Percentiles rank a stretch among this genome's conserved stretches.
These are phyloP conservation scores for Hemibagrus wyckioides DNA, from an alignment of 2,113 vertebrate species.

Conservation along the genomic window DNA sequence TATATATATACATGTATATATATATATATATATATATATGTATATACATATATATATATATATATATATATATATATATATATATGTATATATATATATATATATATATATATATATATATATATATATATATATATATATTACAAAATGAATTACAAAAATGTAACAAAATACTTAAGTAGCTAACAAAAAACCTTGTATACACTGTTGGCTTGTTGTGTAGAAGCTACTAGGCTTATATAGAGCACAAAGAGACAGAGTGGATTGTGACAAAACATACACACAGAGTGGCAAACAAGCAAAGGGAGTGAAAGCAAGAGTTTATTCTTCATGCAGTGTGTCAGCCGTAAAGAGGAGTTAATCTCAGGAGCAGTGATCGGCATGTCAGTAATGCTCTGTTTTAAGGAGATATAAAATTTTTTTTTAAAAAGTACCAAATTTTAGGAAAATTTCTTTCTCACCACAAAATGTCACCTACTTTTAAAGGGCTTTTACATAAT, in stretches of 20 bases:
- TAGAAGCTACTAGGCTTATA: not conserved
- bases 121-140: no score
- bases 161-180: not conserved
- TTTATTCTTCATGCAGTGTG: slow-evolving; percentile 41
- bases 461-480: slow-evolving; percentile 16
- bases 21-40: no score
- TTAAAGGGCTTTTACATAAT: slow-evolving; percentile 31
- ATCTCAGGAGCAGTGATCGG: slow-evolving; percentile 44
- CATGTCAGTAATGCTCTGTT: slow-evolving; percentile 27
- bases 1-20: no score
- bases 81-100: no score
- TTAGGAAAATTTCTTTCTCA: slow-evolving; percentile 20
- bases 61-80: no score
- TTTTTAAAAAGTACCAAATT: slow-evolving; percentile 34
- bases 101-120: no score
- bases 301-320: slow-evolving; percentile 21
- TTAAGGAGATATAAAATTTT: slow-evolving; percentile 41
- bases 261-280: not conserved
- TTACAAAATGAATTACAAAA: no score
- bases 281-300: not conserved
- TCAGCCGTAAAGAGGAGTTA: slow-evolving; percentile 39
- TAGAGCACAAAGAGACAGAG: not conserved
- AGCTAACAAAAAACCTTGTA: not conserved
- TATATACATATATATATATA: no score
- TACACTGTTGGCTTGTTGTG: not conserved